Conservation (phyloP, 2,888 invertebrate genomes). For the Ryuthela nishihirai region DNA sequence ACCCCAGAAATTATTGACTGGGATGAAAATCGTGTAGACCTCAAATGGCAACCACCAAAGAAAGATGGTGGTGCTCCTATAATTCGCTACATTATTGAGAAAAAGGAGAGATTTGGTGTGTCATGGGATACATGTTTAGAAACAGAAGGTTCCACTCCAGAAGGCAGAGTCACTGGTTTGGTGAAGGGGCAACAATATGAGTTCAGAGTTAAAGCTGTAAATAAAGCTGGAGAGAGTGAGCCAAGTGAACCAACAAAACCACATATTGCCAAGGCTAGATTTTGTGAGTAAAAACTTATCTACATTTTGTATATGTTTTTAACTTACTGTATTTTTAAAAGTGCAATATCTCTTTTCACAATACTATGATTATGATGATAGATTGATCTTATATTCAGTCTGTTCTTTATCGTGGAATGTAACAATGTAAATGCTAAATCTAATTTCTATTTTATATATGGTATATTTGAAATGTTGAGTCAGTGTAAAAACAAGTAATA, state of each 20-base stretch:
- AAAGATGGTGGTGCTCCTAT: conserved; percentile 45
- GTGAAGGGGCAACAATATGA: conserved; percentile 62
- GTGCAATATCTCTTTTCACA: too few relatives aligned
- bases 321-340: too few relatives aligned
- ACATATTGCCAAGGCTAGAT: conserved; percentile 79
- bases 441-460: too few relatives aligned
- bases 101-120: conserved; percentile 56
- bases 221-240: conserved; percentile 53
- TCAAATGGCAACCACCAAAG: conserved; percentile 64
- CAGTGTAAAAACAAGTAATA: too few relatives aligned
- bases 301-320: background rate
- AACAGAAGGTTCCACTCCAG: conserved; percentile 59
- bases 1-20: conserved; percentile 68
- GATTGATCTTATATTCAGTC: too few relatives aligned
- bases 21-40: conserved; percentile 65
- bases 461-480: too few relatives aligned
- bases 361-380: too few relatives aligned
- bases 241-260: conserved; percentile 66
- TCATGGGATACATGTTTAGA: conserved; percentile 71
- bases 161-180: conserved; percentile 82
- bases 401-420: too few relatives aligned
- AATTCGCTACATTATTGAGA: conserved; percentile 75
- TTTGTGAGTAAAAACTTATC: conserved; percentile 74
- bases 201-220: conserved; percentile 53
- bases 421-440: too few relatives aligned